phyloP scores from a whole-genome alignment of 2,888 invertebrate species.

The Zaprionus obscuricornis region DNA sequence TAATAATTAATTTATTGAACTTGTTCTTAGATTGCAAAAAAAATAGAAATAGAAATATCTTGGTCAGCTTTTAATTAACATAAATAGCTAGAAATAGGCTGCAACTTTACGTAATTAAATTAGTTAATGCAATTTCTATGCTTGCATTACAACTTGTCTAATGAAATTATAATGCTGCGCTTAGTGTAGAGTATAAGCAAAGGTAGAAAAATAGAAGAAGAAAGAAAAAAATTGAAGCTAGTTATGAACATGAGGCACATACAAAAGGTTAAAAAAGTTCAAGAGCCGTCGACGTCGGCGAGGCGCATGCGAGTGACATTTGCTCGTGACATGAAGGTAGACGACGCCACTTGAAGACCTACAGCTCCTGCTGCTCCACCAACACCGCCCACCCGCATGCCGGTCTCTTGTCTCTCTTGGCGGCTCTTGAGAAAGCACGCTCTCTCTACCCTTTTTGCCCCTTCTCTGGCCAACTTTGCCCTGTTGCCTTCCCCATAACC shows the following conservation, averaged over 20 bases:
- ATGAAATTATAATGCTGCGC: background rate
- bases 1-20: too few species aligned
- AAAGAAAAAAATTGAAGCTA: conserved; percentile 41
- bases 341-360: conserved; percentile 64
- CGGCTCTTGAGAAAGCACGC: conserved; percentile 37
- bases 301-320: conserved; percentile 72
- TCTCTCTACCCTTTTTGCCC: too few species aligned
- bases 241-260: conserved; percentile 65
- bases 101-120: too few species aligned
- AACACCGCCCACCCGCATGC: conserved; percentile 2
- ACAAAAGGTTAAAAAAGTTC: conserved; percentile 76
- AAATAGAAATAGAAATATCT: too few species aligned
- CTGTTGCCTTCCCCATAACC: background rate
- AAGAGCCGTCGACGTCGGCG: conserved; percentile 67
- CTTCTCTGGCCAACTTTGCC: too few species aligned
- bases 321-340: conserved; percentile 74
- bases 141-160: too few species aligned
- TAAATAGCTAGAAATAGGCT: too few species aligned
- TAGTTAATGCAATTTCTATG: too few species aligned
- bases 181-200: background rate
- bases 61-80: too few species aligned
- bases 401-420: conserved; percentile 34
- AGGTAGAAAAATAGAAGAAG: background rate
- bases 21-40: too few species aligned
- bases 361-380: too few species aligned